These are phyloP conservation scores for Delia radicum DNA, from an alignment of 1,140 invertebrate genomes.

Conservation along the genomic window DNA sequence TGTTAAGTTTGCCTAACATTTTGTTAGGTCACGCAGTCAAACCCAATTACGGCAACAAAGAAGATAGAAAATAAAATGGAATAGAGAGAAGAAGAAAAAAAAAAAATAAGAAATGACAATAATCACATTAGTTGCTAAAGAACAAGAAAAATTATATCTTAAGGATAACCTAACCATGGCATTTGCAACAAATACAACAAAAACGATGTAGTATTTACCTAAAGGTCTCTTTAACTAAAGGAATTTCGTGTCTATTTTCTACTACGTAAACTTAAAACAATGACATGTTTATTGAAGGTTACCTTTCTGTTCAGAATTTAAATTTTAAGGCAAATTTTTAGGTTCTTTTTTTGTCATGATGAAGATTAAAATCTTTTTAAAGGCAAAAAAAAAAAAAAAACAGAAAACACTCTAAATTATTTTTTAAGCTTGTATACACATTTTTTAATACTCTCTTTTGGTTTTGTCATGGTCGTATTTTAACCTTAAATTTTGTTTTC, in stretches of 20 bases:
- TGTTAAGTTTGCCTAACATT: conserved; percentile 66
- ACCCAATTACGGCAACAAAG: conserved; percentile 8
- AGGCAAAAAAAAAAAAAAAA: not conserved
- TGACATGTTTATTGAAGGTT: not conserved
- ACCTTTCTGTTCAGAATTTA: not conserved
- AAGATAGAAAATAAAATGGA: no score
- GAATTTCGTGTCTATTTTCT: not conserved
- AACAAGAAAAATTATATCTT: not conserved
- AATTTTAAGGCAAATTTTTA: not conserved
- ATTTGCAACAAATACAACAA: not conserved
- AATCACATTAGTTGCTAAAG: conserved; percentile 20
- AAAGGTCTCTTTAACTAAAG: not conserved
- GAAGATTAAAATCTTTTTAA: not conserved
- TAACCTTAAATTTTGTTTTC: not conserved
- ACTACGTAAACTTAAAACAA: not conserved
- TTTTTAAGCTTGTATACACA: not conserved
- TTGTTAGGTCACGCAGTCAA: conserved; percentile 31
- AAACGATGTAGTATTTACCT: not conserved
- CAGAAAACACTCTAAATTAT: not conserved
- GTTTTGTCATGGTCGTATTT: not conserved
- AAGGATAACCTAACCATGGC: conserved; percentile 18
- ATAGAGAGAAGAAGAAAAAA: not conserved
- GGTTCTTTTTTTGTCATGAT: no score
- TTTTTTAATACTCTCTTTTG: not conserved
- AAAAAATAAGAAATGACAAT: conserved; percentile 8